A percentile compares a stretch with the other conserved stretches of the same genome.
Conservation (phyloP, 2,797 vertebrate species). For the Poeciliopsis infans region DNA sequence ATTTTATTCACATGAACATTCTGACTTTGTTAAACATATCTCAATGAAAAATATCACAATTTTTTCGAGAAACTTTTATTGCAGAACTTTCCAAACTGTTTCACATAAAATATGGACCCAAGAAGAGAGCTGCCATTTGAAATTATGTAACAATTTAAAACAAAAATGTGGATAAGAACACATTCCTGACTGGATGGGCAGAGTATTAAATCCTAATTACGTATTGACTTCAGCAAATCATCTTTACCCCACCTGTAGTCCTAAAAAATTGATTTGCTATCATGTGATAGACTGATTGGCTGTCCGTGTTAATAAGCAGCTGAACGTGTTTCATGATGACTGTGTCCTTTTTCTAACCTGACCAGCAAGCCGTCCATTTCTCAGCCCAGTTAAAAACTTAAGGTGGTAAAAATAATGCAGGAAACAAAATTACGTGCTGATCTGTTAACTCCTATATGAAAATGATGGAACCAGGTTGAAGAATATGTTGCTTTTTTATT, state of each 20-base stretch:
- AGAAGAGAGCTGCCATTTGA: neutral
- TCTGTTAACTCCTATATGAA: neutral
- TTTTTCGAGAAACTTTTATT: neutral
- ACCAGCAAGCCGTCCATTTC: neutral
- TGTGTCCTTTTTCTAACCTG: neutral
- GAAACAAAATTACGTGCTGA: neutral
- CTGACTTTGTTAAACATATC: neutral
- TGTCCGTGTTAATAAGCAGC: neutral
- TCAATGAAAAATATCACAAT: neutral
- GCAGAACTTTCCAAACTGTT: neutral
- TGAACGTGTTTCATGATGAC: neutral
- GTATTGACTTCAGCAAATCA: neutral
- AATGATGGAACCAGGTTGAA: neutral
- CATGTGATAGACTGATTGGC: too few relatives aligned
- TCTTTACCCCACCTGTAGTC: too few relatives aligned
- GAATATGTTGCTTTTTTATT: constrained; percentile 1
- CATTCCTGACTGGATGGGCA: neutral
- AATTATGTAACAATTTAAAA: neutral
- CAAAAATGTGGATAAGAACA: too few relatives aligned
- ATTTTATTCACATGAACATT: neutral
- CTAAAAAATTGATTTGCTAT: too few relatives aligned
- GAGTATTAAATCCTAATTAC: neutral
- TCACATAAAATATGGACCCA: neutral
- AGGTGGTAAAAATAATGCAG: neutral
- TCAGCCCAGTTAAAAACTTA: neutral